Percentiles rank a stretch among this genome's conserved stretches.
Conservation (phyloP, 2,113 vertebrate genomes). For the Orycteropus afer region DNA sequence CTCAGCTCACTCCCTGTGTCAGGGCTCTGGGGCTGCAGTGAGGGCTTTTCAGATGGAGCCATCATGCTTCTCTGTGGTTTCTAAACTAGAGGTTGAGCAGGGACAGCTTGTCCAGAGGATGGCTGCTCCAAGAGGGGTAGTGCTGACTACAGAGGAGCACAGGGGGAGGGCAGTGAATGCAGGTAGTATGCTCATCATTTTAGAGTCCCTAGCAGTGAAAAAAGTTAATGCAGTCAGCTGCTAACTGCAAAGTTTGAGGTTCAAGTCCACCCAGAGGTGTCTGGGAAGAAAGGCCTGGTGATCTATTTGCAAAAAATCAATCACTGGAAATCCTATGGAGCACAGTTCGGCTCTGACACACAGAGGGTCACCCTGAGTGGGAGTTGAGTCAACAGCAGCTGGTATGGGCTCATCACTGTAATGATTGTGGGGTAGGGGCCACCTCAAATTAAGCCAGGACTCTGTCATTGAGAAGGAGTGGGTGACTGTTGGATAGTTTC, state of each 20-base stretch:
- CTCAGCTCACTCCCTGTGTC: not conserved
- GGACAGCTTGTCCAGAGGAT: not conserved
- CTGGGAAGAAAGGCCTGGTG: not conserved
- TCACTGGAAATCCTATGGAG: not conserved
- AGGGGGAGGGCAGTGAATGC: not conserved
- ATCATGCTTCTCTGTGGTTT: not conserved
- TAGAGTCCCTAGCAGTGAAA: not conserved
- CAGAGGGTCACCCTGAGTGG: not conserved
- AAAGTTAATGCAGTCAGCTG: not conserved
- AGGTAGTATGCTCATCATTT: not conserved
- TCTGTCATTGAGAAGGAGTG: not conserved
- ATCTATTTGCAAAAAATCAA: not conserved
- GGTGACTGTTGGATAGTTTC: not conserved
- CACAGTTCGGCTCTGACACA: not conserved
- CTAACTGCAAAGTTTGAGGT: not conserved
- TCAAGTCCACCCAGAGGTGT: not conserved
- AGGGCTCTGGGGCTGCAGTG: rapidly evolving
- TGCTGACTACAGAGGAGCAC: not conserved
- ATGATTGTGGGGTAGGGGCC: not conserved
- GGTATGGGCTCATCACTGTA: not conserved
- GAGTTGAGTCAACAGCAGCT: not conserved
- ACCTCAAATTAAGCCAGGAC: not conserved
- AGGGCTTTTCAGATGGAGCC: not conserved
- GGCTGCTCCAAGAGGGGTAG: not conserved
- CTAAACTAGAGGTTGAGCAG: not conserved